These are phyloP conservation scores for Morpho deidamia DNA, from an alignment of 2,888 invertebrate genomes.

Conservation along the genomic window DNA sequence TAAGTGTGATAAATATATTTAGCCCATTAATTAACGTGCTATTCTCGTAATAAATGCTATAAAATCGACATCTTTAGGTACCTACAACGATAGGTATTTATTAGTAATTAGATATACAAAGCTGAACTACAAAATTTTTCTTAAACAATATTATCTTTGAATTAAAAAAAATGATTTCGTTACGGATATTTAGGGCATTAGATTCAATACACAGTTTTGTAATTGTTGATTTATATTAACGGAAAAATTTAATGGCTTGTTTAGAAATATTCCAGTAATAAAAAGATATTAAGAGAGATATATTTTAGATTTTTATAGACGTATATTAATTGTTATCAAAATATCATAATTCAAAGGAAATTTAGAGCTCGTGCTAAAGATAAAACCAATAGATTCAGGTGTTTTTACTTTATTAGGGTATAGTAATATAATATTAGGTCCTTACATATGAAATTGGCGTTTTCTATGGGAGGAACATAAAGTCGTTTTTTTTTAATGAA, in stretches of 20 bases:
- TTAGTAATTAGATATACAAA: neutral
- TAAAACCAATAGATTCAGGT: neutral
- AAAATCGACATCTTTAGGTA: neutral
- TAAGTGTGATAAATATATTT: constrained; percentile 1
- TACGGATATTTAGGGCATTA: constrained; percentile 7
- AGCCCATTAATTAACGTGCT: constrained; percentile 6
- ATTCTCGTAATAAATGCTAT: neutral
- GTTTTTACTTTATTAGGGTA: too few relatives aligned
- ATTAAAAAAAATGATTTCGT: constrained; percentile 4
- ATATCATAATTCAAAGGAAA: neutral
- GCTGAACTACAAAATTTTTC: neutral
- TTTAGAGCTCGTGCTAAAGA: constrained; percentile 1
- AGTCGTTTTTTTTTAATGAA: too few relatives aligned
- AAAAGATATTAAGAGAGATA: neutral
- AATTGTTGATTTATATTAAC: neutral
- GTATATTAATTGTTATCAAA: neutral
- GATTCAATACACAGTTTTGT: neutral
- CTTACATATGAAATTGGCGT: too few relatives aligned
- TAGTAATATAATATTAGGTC: too few relatives aligned
- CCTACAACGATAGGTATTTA: neutral
- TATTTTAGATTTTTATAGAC: constrained; percentile 1
- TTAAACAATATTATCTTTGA: neutral
- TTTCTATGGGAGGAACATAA: too few relatives aligned
- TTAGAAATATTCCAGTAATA: constrained; percentile 1
- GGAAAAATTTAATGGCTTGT: neutral